Base-by-base conservation (phyloP, 2,113 vertebrate genomes). In the Cichladusa arquata region DNA sequence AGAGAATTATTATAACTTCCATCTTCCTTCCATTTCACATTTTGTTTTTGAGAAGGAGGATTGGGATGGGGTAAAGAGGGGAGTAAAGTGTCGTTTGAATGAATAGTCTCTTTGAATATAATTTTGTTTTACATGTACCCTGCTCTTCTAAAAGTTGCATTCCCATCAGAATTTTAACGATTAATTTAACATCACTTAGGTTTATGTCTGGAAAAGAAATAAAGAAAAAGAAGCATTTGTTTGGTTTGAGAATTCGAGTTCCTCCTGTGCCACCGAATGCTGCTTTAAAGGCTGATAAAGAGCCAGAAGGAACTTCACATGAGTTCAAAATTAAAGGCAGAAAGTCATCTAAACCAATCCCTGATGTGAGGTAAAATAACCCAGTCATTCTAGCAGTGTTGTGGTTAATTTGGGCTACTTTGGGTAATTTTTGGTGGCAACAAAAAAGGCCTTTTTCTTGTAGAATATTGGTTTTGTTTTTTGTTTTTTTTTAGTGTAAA, bases 171-270 rank as follows among this genome's bases (percentile, higher is more conserved):
- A 65, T 80, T 86, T n/a, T 66, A 93, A 93, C 36, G 36, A 29
- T 44, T 76, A 57, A 71, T 89, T 95, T 95, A 57, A 86, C 87
- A 88, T 86, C 51, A 93, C 93, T 93, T 90, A 99, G 99, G 98
- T 99, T 99, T 97, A 99, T 99, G 99, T 99, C 99, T 86, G 99
- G 99, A 83, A 99, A 99, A 92, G 99, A 99, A 98, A 99, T 99
- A 69, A 99, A 99, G 98, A 99, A 99, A 95, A 99, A 99, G 98
- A 99, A 99, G 92, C 99, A 99, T 97, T 98, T 99, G 97, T 99
- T 99, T 98, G 99, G 99, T 47, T 98, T 99, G 86, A 98, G 99
- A 98, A 98, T 99, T 97, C 98, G 99, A 93, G 99, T 99, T 96
- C 99, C 99, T 92, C 99, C 99, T 45, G 98, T 98, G 91, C 99